These are phyloP conservation scores for Anoplopoma fimbria DNA, from an alignment of 2,113 vertebrate genomes.

Conservation along the genomic window DNA sequence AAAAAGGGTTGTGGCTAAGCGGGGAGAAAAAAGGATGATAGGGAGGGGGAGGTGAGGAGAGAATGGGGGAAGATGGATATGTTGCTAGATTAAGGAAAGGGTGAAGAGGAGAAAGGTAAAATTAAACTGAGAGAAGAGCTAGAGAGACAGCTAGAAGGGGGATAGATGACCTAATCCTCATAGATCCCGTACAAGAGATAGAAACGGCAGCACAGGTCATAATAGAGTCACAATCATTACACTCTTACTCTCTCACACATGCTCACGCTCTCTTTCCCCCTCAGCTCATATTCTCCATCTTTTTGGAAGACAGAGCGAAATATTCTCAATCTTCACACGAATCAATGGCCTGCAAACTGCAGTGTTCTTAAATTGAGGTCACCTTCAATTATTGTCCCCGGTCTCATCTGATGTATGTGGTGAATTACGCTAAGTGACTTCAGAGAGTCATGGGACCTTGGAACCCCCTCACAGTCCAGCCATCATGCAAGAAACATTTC, in stretches of 20 bases:
- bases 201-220: constrained; percentile 41
- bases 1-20: constrained; percentile 15
- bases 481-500: constrained; percentile 34
- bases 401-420: constrained; percentile 47
- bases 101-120: constrained; percentile 21
- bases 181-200: constrained; percentile 31
- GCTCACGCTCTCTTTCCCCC: background rate
- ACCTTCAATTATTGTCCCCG: constrained; percentile 66
- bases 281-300: constrained; percentile 39
- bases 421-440: constrained; percentile 71
- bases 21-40: constrained; percentile 5
- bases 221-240: constrained; percentile 56
- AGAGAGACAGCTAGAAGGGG: constrained; percentile 7
- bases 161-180: constrained; percentile 42
- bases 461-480: constrained; percentile 7
- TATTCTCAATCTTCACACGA: constrained; percentile 40
- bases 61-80: constrained; percentile 6
- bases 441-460: constrained; percentile 49
- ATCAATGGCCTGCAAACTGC: constrained; percentile 57
- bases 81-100: constrained; percentile 2
- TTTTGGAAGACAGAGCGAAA: constrained; percentile 39
- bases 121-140: constrained; percentile 28
- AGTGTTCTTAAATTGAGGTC: constrained; percentile 72
- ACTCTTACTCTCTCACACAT: constrained; percentile 3
- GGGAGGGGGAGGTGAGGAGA: background rate